Percentiles rank a stretch among this genome's conserved stretches.
Conservation (phyloP, 2,888 invertebrate genomes). For the Seira ritae region DNA sequence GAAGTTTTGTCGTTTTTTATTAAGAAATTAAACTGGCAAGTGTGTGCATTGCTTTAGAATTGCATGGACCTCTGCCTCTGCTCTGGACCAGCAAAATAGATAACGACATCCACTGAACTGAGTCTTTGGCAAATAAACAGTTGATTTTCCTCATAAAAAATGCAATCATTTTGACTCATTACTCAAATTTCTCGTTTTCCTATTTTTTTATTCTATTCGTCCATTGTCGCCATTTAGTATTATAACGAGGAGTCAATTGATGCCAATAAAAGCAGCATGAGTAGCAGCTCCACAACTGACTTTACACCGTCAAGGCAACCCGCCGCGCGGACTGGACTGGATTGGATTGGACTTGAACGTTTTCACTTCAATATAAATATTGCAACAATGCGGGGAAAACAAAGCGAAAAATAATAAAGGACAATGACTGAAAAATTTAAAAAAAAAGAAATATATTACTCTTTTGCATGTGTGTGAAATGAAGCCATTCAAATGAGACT, state of each 20-base stretch:
- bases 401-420: constrained; percentile 32
- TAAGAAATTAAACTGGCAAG: constrained; percentile 22
- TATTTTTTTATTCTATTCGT: not conserved
- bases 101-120: not conserved
- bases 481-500: not conserved
- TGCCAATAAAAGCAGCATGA: constrained; percentile 17
- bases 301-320: not conserved
- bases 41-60: not conserved
- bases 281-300: not conserved
- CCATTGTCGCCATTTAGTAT: constrained; percentile 2
- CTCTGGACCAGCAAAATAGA: no score
- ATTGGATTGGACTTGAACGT: no score
- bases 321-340: no score
- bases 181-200: constrained; percentile 42
- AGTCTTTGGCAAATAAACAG: not conserved
- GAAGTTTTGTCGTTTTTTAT: constrained; percentile 12
- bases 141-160: constrained; percentile 21
- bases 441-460: not conserved
- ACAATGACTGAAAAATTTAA: constrained; percentile 42
- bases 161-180: constrained; percentile 25
- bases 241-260: constrained; percentile 12
- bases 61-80: no score
- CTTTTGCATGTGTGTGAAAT: constrained; percentile 5
- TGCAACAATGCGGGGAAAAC: not conserved
- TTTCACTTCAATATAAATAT: constrained; percentile 4